Base-by-base conservation (phyloP, 30 jellyfish, hydroid and myxozoan genomes). In the Turritopsis rubra region DNA sequence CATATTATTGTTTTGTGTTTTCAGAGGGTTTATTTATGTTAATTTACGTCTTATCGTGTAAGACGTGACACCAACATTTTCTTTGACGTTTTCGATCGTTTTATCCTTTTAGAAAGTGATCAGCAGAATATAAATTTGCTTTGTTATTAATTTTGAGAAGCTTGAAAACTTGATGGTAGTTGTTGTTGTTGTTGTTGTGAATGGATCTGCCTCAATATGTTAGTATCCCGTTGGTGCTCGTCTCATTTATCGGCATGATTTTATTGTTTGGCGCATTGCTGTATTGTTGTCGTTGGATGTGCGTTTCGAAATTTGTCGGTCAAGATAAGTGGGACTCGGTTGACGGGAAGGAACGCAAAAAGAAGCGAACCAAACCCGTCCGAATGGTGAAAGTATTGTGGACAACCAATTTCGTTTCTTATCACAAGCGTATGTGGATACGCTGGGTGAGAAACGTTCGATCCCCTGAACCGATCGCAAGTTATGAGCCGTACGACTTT, bases 241-340 rank as follows among this genome's bases (percentile, higher is more conserved):
- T 74, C 65, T 24, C 18, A 16, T 74, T 74, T 30, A 24, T 74
- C 8, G 65, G 7, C 13, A 74, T 24, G 82, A 74, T 74, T 26
- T 8, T 30, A 0, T 24, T 74, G 65, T 24, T 74, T 24, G 71
- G 82, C 41, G 82, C 73, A 13, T 74, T 74, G 65, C n/a, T 74
- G 27, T 74, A 74, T 24, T 74, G 82, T 30, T 74, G 82, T 74
- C 82, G 82, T 74, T 74, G 82, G 72, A 20, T 74, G 24, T 27
- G 82, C 24, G 65, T 74, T 9, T 66, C 76, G 60, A 41, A 41
- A 41, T 41, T 41, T 13, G 60, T 41, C 60, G 60, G 60, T 41
- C 60, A 41, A 41, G 60, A 41, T 41, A 13, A 41, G 9, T 41
- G 60, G 60, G 60, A 41, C 60, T 41, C 60, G 60, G 60, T 41